Evolutionary conservation across 2,113 vertebrate genomes (phyloP), one percentile per base, ranked within the genome.

Genomic region (Enhydra lutris): DNA sequence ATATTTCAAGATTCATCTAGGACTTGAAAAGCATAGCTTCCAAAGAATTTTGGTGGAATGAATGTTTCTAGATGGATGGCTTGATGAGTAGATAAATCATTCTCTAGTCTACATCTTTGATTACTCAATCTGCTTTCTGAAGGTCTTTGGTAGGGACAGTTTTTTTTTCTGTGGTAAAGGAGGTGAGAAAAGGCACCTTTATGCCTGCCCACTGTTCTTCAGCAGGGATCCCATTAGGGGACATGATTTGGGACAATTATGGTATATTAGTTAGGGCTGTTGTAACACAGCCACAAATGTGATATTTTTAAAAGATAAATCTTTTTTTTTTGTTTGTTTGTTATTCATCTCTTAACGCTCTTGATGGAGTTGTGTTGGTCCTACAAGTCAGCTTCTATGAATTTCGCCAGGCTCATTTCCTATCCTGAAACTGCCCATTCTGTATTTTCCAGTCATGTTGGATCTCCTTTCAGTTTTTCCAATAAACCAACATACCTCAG

Each of bases 291-390:
- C n/a, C 52, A 18, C 8, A 76, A 42, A 47, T 8, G 2, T 29
- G 11, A 89, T 39, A 78, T 23, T 61, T 76, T 89, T 50, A 65
- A 96, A 79, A 80, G 78, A 34, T 31, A 36, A 31, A 65, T 89
- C 3, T 42, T 42, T 42, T 42, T 39, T 42, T 42, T 42, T 42
- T 57, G 26, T 82, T 29, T 45, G 23, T 47, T n/a, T 55, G 23
- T 52, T 29, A 47, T 17, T 42, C 29, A 47, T 26, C 69, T 26
- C n/a, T 65, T 59, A 26, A 69, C 31, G n/a, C 9, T 79, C 4
- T 61, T 24, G 7, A 24, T 42, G 65, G 63, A 67, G 15, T 74
- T 42, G 0, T 18, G 12, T 34, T 55, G 24, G 17, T 50, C 50
- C 21, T 67, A 24, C 5, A 7, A 76, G 20, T 23, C 23, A 36